Base-by-base conservation (phyloP, 1,140 invertebrate species). In the Plodia interpunctella region DNA sequence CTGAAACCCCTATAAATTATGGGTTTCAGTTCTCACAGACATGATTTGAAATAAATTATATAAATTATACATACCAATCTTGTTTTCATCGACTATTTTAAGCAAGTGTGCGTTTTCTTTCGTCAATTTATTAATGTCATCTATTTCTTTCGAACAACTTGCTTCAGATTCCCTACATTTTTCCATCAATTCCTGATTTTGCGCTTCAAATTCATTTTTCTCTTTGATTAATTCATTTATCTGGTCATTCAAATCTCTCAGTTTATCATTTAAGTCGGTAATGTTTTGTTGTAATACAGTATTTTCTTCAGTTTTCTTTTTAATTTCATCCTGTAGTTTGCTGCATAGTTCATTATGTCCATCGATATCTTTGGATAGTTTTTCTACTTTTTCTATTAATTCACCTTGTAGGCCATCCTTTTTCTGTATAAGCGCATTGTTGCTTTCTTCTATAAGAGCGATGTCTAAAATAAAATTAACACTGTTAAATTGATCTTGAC, bases 361-460 rank as follows among this genome's bases (percentile, higher is more conserved):
- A 20, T 62, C 51, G 21, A 75, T 57, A 53, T 67, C 64, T 15
- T 67, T 63, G 38, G 63, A 56, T 59, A 72, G 51, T 52, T 70
- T 62, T 32, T 65, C 61, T 17, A 74, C 54, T 65, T 71, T 65
- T 53, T 59, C 49, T 53, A 25, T 54, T 28, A 69, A 57, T 66
- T 78, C 59, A 30, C 35, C 54, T 72, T 78, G 65, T 25, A 64
- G 49, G 2, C 57, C 17, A 49, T 75, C 72, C 17, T 66, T 66
- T 59, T 72, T 68, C 17, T 71, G 68, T 65, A 77, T 77, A 19
- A 72, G 63, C 51, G 76, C 70, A 20, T 70, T 61, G 44, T 70
- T 74, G 55, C 66, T 59, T 51, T 69, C 61, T 62, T 70, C 59
- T 20, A 57, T 18, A 19, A n/a, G 9, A 10, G 28, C 15, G 11